phyloP scores from a whole-genome alignment of 2,797 vertebrate species.

The Malurus leucopterus region DNA sequence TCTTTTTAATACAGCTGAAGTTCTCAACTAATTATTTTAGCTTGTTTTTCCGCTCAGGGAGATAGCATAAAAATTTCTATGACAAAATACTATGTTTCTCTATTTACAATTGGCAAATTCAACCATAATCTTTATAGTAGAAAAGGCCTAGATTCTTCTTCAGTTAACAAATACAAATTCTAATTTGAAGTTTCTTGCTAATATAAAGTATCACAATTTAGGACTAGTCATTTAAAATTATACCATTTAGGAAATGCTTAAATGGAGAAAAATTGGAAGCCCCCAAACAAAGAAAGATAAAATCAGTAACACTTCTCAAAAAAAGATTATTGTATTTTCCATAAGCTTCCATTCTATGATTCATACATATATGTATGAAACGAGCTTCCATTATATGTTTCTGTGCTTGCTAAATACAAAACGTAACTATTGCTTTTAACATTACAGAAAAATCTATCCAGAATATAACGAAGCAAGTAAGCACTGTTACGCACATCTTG shows the following conservation, averaged over 20 bases:
- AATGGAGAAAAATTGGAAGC: not conserved
- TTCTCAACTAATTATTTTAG: not conserved
- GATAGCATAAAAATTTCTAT: not conserved
- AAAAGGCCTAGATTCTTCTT: not conserved
- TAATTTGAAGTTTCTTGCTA: not conserved
- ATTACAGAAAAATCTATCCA: not conserved
- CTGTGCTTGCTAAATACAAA: not conserved
- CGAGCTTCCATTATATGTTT: not conserved
- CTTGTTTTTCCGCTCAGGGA: not conserved
- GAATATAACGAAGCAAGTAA: not conserved
- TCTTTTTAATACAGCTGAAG: not conserved
- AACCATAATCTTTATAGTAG: not conserved
- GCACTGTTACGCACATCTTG: not conserved
- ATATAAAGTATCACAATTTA: not conserved
- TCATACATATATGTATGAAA: not conserved
- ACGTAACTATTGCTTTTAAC: not conserved
- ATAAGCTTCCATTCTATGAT: not conserved
- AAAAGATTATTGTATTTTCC: too few relatives aligned
- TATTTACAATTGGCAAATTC: not conserved
- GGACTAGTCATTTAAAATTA: not conserved
- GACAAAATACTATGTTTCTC: not conserved
- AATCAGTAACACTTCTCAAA: not conserved
- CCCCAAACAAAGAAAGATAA: not conserved
- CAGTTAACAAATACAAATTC: not conserved
- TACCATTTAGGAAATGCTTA: not conserved